These are phyloP conservation scores for Sycophila texana DNA, from an alignment of 2,888 invertebrate species.

Conservation along the genomic window DNA sequence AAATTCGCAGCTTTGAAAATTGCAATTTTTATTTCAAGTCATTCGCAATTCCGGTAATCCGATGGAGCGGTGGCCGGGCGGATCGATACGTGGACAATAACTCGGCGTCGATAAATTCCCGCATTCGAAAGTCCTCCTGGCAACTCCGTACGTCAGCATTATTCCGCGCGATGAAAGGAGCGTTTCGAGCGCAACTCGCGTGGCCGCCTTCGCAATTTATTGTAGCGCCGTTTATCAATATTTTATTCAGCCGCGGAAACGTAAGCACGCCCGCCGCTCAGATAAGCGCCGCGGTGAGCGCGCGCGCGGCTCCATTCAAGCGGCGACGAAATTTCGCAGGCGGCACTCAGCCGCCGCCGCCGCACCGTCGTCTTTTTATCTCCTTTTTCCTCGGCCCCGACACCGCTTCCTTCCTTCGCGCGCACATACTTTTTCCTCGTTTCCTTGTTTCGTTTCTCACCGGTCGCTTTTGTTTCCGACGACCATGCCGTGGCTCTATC, in stretches of 20 bases:
- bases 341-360: background rate
- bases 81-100: conserved; percentile 31
- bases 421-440: conserved; percentile 25
- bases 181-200: conserved; percentile 31
- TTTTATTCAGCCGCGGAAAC: conserved; percentile 53
- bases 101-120: conserved; percentile 47
- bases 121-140: conserved; percentile 52
- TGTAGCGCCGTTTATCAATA: conserved; percentile 56
- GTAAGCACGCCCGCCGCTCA: conserved; percentile 21
- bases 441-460: conserved; percentile 12
- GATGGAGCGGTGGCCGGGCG: background rate
- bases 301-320: too few relatives aligned
- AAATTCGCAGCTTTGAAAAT: conserved; percentile 14
- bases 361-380: conserved; percentile 6
- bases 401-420: conserved; percentile 12
- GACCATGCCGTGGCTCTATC: background rate
- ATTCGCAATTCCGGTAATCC: conserved; percentile 41
- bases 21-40: conserved; percentile 37
- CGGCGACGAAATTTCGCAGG: conserved; percentile 46
- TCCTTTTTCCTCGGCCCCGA: background rate
- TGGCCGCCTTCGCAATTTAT: conserved; percentile 48
- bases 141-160: conserved; percentile 55
- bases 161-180: conserved; percentile 55
- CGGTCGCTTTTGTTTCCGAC: conserved; percentile 21
- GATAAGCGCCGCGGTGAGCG: conserved; percentile 24